Base-by-base conservation (phyloP, 2,888 invertebrate genomes). In the Mythimna albipuncta region DNA sequence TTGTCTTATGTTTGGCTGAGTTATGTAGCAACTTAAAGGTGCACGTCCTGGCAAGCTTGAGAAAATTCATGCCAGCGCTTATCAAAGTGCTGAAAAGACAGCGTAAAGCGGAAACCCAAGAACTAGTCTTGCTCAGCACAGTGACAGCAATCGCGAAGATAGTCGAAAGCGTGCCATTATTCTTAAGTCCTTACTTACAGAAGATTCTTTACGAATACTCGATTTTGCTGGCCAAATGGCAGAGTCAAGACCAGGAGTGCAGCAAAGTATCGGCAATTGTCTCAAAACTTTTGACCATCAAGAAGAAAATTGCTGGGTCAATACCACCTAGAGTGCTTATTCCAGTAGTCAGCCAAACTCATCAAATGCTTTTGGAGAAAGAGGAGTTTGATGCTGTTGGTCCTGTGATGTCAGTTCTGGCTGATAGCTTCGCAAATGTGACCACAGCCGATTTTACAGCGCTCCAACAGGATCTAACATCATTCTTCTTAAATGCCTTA, bases 181-280 rank as follows among this genome's bases (percentile, higher is more conserved):
- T 99, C 91, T 91, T 99, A 80, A 99, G 98, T 77, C 98, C 98
- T 0, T 99, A 99, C 92, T 94, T 99, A 50, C 97, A 97, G 82
- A 97, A 98, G 84, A 96, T 98, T 50, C 90, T 98, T 1, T 96
- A 96, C 11, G 97, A 98, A 83, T 93, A 98, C 57, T 97, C 97
- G 0, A 95, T 97, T 72, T 91, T 98, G 52, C 88, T 96, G 4
- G 95, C 96, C 0, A 97, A 96, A 88, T 97, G 97, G 96, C 92
- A 94, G 77, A 91, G 92, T 32, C 89, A 89, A n/a, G 94, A 94
- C 52, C 96, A 97, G 71, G 94, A 94, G 19, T 94, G 93, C 61
- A 94, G 93, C 64, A 97, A 97, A 90, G 93, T 97, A 0, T 93
- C 96, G 1, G 93, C 97, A 0, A 94, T 98, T 21, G 91, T 97